Evolutionary conservation across 2,888 invertebrate species (phyloP).

Genomic region (Drosophila nr. perissopoda): DNA sequence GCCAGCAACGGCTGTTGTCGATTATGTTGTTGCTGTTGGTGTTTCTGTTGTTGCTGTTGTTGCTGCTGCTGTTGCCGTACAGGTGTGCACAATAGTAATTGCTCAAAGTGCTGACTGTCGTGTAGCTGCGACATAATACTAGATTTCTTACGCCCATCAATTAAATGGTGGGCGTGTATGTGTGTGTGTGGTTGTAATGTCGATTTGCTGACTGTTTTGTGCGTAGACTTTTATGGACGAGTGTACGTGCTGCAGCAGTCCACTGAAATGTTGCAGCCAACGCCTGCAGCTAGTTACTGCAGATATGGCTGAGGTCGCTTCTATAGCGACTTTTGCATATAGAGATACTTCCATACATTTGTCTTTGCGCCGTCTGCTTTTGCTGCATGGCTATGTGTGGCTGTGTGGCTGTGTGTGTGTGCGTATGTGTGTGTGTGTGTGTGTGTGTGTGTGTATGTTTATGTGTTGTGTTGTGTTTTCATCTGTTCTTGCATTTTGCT

Average conservation of each 20-base stretch:
- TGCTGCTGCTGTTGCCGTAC: slow-evolving; percentile 18
- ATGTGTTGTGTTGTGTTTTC: slow-evolving; percentile 29
- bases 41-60: background rate
- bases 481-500: slow-evolving; percentile 49
- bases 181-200: slow-evolving; percentile 9
- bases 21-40: background rate
- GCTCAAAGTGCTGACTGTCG: slow-evolving; percentile 50
- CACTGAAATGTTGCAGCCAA: slow-evolving; percentile 36
- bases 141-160: slow-evolving; percentile 46
- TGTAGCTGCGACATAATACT: slow-evolving; percentile 32
- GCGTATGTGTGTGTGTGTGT: slow-evolving; percentile 22
- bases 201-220: slow-evolving; percentile 29
- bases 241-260: slow-evolving; percentile 27
- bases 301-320: slow-evolving; percentile 26
- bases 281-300: slow-evolving; percentile 54
- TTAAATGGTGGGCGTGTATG: slow-evolving; percentile 4
- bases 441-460: slow-evolving; percentile 39
- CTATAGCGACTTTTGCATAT: slow-evolving; percentile 46
- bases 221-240: slow-evolving; percentile 40
- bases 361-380: slow-evolving; percentile 14
- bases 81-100: slow-evolving; percentile 67
- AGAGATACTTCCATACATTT: slow-evolving; percentile 34
- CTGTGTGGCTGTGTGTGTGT: slow-evolving; percentile 2
- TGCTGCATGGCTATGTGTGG: slow-evolving; percentile 11
- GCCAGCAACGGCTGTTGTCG: slow-evolving; percentile 1